These are phyloP conservation scores for Catocala nupta DNA, from an alignment of 2,888 invertebrate species.

Conservation along the genomic window DNA sequence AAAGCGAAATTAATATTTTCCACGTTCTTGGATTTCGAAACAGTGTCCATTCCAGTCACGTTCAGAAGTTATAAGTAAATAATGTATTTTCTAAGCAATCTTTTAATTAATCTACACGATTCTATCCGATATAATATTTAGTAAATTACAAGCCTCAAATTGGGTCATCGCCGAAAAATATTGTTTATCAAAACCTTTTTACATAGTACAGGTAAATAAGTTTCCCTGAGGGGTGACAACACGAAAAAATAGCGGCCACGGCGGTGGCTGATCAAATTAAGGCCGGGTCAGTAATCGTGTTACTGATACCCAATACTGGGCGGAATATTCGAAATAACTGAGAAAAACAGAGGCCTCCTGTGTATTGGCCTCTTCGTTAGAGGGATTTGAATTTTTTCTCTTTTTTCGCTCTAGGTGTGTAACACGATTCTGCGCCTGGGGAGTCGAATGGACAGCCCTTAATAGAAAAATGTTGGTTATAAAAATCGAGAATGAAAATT, in stretches of 20 bases:
- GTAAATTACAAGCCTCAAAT: constrained; percentile 32
- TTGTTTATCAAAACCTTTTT: constrained; percentile 53
- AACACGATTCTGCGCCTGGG: constrained; percentile 75
- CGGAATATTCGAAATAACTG: constrained; percentile 77
- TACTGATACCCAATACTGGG: constrained; percentile 84
- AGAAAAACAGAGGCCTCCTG: constrained; percentile 81
- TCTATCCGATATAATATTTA: constrained; percentile 6
- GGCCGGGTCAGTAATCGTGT: constrained; percentile 85
- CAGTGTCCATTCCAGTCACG: background rate
- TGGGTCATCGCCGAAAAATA: constrained; percentile 37
- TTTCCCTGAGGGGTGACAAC: constrained; percentile 66
- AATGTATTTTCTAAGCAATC: background rate
- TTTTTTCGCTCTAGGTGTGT: constrained; percentile 77
- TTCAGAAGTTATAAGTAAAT: background rate
- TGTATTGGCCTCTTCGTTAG: constrained; percentile 84
- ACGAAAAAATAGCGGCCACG: constrained; percentile 72
- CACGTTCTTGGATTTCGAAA: background rate
- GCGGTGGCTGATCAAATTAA: constrained; percentile 81
- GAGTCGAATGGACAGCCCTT: constrained; percentile 77
- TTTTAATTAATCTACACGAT: background rate
- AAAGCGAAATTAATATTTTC: constrained; percentile 17
- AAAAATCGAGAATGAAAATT: constrained; percentile 78
- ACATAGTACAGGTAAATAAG: constrained; percentile 67
- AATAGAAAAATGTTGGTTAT: constrained; percentile 80
- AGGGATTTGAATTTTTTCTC: constrained; percentile 79